A percentile compares a stretch with the other conserved stretches of the same genome.
phyloP scores from a whole-genome alignment of 2,888 invertebrate species.

The Parnassius glacialis region DNA sequence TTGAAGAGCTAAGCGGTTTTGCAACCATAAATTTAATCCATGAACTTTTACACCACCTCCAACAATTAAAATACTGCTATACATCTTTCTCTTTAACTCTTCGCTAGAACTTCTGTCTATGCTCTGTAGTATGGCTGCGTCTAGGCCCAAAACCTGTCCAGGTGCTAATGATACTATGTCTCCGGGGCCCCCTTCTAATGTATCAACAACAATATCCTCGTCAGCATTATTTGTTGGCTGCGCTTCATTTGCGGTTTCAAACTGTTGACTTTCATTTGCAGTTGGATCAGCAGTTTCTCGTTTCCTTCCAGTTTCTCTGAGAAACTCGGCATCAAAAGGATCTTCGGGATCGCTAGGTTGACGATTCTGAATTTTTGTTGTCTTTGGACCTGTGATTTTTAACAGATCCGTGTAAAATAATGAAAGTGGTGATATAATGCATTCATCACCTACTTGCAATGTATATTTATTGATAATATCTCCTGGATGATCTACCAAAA shows the following conservation, averaged over 20 bases:
- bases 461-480: conserved; percentile 86
- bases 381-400: conserved; percentile 89
- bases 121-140: conserved; percentile 94
- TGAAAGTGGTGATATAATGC: conserved; percentile 93
- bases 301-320: conserved; percentile 90
- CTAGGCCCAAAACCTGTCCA: conserved; percentile 91
- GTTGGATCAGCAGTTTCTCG: conserved; percentile 67
- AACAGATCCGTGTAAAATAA: conserved; percentile 94
- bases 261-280: conserved; percentile 65
- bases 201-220: conserved; percentile 88
- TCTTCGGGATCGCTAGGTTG: conserved; percentile 91
- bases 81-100: conserved; percentile 96
- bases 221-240: conserved; percentile 79
- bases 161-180: conserved; percentile 86
- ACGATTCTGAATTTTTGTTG: conserved; percentile 87
- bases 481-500: conserved; percentile 86
- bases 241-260: conserved; percentile 74
- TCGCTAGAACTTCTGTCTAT: conserved; percentile 94
- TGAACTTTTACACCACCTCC: conserved; percentile 95
- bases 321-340: conserved; percentile 95
- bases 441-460: conserved; percentile 93
- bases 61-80: conserved; percentile 93
- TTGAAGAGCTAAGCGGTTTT: conserved; percentile 91
- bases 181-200: conserved; percentile 77
- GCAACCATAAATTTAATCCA: conserved; percentile 91